Base-by-base conservation (phyloP, 2,888 invertebrate species). In the Luperina nickerlii region DNA sequence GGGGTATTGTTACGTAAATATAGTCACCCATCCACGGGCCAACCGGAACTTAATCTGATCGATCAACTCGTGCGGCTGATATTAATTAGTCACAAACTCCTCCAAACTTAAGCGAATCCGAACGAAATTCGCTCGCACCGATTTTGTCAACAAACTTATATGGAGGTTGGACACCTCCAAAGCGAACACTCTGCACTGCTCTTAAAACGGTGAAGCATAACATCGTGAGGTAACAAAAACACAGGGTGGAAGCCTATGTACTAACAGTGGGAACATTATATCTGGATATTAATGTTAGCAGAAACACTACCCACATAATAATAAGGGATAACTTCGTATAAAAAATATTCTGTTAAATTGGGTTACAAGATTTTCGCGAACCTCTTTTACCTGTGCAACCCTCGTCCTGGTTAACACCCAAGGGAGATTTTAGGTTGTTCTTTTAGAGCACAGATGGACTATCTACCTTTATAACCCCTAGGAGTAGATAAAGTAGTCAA, bases 401-500 rank as follows among this genome's bases (percentile, higher is more conserved):
- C 18, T 20, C 48, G 27, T 38, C 27, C 18, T 48, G 13, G 5
- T 27, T 24, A 18, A 60, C 24, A 24, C 24, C 3, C 60, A 24
- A 62, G 60, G 60, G 51, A 51, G 24, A 27, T 67, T 78, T 48
- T 77, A 38, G 7, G 66, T 66, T 27, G 2, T 65, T 9, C 66
- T 77, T 76, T 76, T 57, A 57, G 57, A 77, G n/a, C 38, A 6
- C 57, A 78, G 78, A 11, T 77, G 20, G 18, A 74, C 74, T 60
- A 63, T 63, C 18, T 65, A 32, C 32, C 18, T 42, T 63, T 63
- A 51, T 24, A 32, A 54, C 6, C 11, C 38, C 9, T 42, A 18
- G 2, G 32, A 18, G 32, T 18, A 15, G 2, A 42, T 20, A 63
- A 38, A 6, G 2, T 0, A 66, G 13, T 51, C 6, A 38, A 1